Evolutionary conservation across 2,888 invertebrate species (phyloP), one percentile per base, ranked within the genome.

Genomic region (Polia nebulosa): DNA sequence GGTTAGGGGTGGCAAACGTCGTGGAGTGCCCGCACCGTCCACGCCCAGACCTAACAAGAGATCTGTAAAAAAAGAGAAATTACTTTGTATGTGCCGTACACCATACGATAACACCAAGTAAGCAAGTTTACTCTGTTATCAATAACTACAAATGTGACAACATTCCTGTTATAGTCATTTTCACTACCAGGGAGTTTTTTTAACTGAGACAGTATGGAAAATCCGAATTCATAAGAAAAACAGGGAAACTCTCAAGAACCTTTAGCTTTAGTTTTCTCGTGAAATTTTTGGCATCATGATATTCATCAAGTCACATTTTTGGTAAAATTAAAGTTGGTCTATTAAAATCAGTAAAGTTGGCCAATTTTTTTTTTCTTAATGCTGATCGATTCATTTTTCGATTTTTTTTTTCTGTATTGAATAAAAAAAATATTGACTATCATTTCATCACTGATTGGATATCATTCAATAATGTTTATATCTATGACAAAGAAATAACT

Each of bases 41-140:
- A 81, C 93, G 83, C 89, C 95, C 60, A 87, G 87, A 25, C 72
- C 87, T 36, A 85, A 78, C 79, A 92, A 91, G 80, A 91, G 91
- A 73, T 73, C 87, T 62, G 81, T 79, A 56, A 97, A 97, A 87
- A 98, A 97, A 85, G 98, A 98, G 85, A 98, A 98, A 88, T 96
- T 99, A 2, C 97, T 99, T 87, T 99, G 99, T 90, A 95, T 99
- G 62, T 99, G 99, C 90, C 97, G 98, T 88, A 99, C 98, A 51
- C 99, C 99, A 5, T 99, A 99, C 89, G 99, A 99, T 92, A 98
- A 98, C 88, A 98, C 98, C 20, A 99, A 99, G 98, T 98, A 90
- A 95, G 96, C 90, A 17, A 51, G 8, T 58, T 75, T 52, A 27
- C 34, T 52, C 22, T 22, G 17, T 53, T 57, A 15, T 57, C 34